A percentile compares a stretch with the other conserved stretches of the same genome.
These are phyloP conservation scores for Philhelius pedissequus DNA, from an alignment of 2,888 invertebrate genomes.

Conservation along the genomic window DNA sequence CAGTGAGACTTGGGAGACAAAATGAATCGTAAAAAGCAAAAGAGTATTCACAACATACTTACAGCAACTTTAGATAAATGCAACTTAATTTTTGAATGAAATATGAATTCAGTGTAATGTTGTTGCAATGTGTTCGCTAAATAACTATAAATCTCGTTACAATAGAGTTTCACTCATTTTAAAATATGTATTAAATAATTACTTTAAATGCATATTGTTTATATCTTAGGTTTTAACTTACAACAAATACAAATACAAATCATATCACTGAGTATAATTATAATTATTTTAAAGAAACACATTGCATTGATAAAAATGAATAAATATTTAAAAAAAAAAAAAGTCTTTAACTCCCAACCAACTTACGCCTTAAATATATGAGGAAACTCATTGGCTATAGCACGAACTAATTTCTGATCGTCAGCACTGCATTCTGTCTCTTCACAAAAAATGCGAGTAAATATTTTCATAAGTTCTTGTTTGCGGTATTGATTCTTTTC, in stretches of 20 bases:
- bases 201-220: not conserved
- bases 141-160: not conserved
- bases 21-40: not conserved
- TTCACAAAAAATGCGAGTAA: conserved; percentile 92
- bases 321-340: not conserved
- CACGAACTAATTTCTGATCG: conserved; percentile 88
- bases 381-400: conserved; percentile 92
- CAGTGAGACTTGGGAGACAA: not conserved
- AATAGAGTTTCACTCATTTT: not conserved
- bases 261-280: not conserved
- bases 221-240: not conserved
- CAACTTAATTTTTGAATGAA: not conserved
- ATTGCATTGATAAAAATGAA: conserved; percentile 23
- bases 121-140: conserved; percentile 3
- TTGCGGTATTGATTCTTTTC: conserved; percentile 88
- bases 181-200: not conserved
- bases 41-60: conserved; percentile 16
- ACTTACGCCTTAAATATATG: conserved; percentile 85
- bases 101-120: not conserved
- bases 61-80: not conserved
- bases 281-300: conserved; percentile 37
- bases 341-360: not conserved
- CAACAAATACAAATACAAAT: not conserved
- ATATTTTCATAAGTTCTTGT: conserved; percentile 90
- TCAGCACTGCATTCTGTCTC: conserved; percentile 86